phyloP scores from a whole-genome alignment of 2,888 invertebrate genomes.

The Belgica antarctica region DNA sequence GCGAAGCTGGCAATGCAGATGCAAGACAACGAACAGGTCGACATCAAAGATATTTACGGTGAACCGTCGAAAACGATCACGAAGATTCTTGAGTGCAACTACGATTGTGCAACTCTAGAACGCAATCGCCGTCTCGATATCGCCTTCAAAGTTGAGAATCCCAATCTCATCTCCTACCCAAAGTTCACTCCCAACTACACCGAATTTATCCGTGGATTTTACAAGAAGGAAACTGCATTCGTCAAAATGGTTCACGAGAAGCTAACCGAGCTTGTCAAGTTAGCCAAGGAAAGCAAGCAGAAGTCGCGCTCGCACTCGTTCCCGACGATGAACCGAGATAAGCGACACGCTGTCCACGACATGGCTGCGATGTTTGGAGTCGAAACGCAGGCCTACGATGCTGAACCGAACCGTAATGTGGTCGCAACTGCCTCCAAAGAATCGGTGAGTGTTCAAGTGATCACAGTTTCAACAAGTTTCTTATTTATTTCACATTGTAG shows the following conservation, averaged over 20 bases:
- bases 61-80: constrained; percentile 53
- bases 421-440: constrained; percentile 84
- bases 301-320: constrained; percentile 82
- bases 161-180: constrained; percentile 65
- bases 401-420: constrained; percentile 92
- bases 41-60: constrained; percentile 69
- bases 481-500: constrained; percentile 54
- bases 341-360: constrained; percentile 90
- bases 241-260: constrained; percentile 80
- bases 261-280: constrained; percentile 78
- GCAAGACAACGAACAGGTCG: constrained; percentile 68
- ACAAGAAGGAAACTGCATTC: constrained; percentile 76
- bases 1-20: constrained; percentile 73
- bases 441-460: constrained; percentile 60
- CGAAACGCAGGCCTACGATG: constrained; percentile 90
- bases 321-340: constrained; percentile 89
- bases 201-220: constrained; percentile 79
- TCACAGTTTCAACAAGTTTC: constrained; percentile 7
- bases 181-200: constrained; percentile 82
- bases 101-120: constrained; percentile 83
- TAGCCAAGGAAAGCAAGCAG: constrained; percentile 84
- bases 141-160: constrained; percentile 89
- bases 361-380: constrained; percentile 93
- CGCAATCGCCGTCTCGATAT: constrained; percentile 85
- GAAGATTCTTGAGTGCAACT: constrained; percentile 75